These are phyloP conservation scores for Clunio marinus DNA, from an alignment of 2,888 invertebrate genomes.

Conservation along the genomic window DNA sequence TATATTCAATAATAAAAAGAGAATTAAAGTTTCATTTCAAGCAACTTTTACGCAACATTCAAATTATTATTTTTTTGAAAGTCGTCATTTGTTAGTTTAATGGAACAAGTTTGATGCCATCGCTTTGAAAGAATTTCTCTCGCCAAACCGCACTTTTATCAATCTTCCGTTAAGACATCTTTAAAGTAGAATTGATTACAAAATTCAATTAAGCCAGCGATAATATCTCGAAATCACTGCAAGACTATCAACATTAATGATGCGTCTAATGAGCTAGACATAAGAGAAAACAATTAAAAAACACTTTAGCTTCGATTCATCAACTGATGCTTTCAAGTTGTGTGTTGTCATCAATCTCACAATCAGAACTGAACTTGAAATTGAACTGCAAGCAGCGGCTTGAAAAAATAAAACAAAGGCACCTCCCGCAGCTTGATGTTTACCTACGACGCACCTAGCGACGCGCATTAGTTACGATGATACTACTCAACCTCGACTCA, in stretches of 20 bases:
- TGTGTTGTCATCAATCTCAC: not conserved
- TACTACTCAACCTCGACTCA: conserved; percentile 1
- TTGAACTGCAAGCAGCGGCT: not conserved
- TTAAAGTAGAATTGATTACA: too few species aligned
- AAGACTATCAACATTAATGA: not conserved
- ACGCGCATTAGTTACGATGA: conserved; percentile 2
- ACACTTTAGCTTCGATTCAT: not conserved
- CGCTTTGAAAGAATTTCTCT: too few species aligned
- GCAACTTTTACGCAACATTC: too few species aligned
- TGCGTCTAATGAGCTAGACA: not conserved
- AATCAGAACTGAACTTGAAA: not conserved
- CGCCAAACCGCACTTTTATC: too few species aligned
- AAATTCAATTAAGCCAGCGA: not conserved
- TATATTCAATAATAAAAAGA: not conserved
- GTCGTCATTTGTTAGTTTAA: too few species aligned
- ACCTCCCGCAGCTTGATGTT: not conserved
- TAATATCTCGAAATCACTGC: not conserved
- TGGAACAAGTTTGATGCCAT: too few species aligned
- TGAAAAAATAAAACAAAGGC: not conserved
- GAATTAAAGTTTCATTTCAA: not conserved
- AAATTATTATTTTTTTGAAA: too few species aligned
- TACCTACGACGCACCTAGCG: too few species aligned
- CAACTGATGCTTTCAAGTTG: too few species aligned
- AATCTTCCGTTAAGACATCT: too few species aligned
- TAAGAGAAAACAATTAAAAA: not conserved